Percentiles rank a stretch among this genome's conserved stretches.
phyloP scores from a whole-genome alignment of 2,797 vertebrate species.

The Alexandromys oeconomus region DNA sequence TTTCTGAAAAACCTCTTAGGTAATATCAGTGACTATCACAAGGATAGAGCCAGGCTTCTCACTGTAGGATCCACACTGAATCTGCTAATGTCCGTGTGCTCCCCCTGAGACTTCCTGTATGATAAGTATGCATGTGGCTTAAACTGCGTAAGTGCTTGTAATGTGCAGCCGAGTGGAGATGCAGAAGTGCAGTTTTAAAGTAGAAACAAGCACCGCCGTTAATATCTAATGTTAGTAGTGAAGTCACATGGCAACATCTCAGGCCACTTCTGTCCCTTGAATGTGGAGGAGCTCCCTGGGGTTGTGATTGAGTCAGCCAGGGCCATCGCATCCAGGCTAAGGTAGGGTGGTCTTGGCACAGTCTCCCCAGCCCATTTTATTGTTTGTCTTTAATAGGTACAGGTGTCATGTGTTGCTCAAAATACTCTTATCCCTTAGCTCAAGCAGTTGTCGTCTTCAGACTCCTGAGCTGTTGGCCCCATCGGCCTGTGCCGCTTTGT shows the following conservation, averaged over 20 bases:
- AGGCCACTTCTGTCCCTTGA: background rate
- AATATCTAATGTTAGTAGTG: background rate
- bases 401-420: too few relatives aligned
- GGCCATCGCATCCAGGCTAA: fast-evolving
- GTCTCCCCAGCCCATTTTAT: background rate
- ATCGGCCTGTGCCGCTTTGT: fast-evolving
- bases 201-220: background rate
- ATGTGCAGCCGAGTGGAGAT: background rate
- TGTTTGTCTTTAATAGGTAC: background rate
- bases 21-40: background rate
- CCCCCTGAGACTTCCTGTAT: background rate
- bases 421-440: background rate
- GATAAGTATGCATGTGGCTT: background rate
- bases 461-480: background rate
- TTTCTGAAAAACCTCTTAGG: background rate
- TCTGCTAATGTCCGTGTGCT: background rate
- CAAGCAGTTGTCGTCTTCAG: too few relatives aligned
- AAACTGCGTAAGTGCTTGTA: too few relatives aligned
- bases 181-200: background rate
- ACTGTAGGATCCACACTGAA: background rate
- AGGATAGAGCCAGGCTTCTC: background rate
- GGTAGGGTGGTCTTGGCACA: background rate
- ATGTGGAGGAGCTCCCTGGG: background rate
- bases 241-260: background rate
- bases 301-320: background rate